These are phyloP conservation scores for Seriola aureovittata DNA, from an alignment of 2,113 vertebrate species.

Conservation along the genomic window DNA sequence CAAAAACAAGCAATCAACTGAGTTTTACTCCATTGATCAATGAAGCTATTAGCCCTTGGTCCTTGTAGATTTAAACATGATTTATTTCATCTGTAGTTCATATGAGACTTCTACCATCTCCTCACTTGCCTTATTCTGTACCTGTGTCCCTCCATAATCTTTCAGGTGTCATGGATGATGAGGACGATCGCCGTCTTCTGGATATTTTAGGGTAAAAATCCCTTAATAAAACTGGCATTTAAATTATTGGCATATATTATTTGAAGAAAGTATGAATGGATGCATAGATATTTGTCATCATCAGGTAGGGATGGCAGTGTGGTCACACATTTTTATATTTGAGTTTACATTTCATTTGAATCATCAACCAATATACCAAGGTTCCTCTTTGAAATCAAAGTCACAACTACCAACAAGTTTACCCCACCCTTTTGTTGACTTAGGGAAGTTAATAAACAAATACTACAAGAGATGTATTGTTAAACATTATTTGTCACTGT, in stretches of 20 bases:
- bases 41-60: not conserved
- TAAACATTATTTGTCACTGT: not conserved
- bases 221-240: not conserved
- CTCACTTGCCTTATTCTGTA: constrained; percentile 7
- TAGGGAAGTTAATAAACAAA: not conserved
- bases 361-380: no score
- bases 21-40: not conserved
- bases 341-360: not conserved
- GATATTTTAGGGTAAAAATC: constrained; percentile 98
- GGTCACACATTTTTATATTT: not conserved
- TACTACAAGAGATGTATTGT: not conserved
- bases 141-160: constrained; percentile 42
- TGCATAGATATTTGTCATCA: not conserved
- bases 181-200: constrained; percentile 98
- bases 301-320: not conserved
- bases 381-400: constrained; percentile 4
- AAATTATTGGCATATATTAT: not conserved
- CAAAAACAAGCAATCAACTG: not conserved
- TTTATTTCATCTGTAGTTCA: not conserved
- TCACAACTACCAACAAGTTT: not conserved
- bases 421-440: constrained; percentile 6
- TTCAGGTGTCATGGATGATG: constrained; percentile 99
- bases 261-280: no score
- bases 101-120: not conserved
- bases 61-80: not conserved